phyloP scores from a whole-genome alignment of 2,797 vertebrate species.

The Alectoris magna region DNA sequence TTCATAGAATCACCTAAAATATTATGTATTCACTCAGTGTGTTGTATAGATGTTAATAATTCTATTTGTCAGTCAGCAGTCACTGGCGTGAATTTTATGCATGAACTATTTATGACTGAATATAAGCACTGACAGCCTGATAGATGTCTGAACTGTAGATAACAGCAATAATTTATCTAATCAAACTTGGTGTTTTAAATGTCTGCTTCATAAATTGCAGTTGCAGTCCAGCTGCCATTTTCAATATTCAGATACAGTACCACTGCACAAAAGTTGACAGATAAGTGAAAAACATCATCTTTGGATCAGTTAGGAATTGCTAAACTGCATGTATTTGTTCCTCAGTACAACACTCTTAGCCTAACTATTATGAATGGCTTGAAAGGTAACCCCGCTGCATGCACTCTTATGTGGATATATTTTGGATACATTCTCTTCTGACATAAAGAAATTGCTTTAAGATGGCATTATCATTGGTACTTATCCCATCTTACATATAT shows the following conservation, averaged over 20 bases:
- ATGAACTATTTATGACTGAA: conserved; percentile 4
- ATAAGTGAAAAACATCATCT: not conserved
- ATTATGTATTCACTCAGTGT: not conserved
- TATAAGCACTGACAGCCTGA: not conserved
- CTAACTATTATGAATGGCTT: not conserved
- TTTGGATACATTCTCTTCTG: not conserved
- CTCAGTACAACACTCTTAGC: not conserved
- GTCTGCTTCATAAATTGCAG: not conserved
- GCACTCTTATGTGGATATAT: not conserved
- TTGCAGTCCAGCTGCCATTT: not conserved
- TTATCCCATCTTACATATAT: not conserved
- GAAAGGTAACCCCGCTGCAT: not conserved
- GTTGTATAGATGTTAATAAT: not conserved
- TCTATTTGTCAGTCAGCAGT: not conserved
- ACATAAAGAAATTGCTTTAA: not conserved
- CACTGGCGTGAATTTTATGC: not conserved
- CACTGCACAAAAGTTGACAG: not conserved
- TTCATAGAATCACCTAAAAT: not conserved
- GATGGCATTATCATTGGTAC: not conserved
- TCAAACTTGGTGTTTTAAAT: not conserved
- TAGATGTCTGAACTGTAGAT: not conserved
- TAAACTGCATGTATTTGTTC: not conserved
- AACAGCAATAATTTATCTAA: not conserved
- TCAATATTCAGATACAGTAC: not conserved
- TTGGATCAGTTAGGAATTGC: not conserved